Evolutionary conservation across 2,797 vertebrate genomes (phyloP), one percentile per base, ranked within the genome.

Genomic region (Pyrocephalus nanus): DNA sequence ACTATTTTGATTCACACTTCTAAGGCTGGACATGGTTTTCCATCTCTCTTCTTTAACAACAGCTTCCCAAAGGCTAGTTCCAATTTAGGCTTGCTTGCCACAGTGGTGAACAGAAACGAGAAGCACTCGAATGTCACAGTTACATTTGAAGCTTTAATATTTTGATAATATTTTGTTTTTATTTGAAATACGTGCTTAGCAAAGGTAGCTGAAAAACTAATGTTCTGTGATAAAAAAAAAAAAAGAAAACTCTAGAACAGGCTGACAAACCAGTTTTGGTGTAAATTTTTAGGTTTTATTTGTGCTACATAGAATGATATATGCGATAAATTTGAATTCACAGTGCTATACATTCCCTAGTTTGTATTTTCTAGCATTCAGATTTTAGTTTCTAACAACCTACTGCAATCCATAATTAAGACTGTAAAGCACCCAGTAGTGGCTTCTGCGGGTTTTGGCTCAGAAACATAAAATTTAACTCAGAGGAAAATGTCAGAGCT

Each of bases 371-470:
- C 12, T 9, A 80, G 50, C 60, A 40, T 71, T 87, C 45, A 32
- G n/a, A 43, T 82, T 94, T 90, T 65, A 84, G 92, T 85, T 93
- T 87, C 83, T 88, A 62, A 70, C 73, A 2, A 78, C 42, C 70
- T 76, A 29, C 34, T 92, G 79, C 80, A 93, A 36, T 84, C 51
- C 64, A 17, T 90, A 94, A 95, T 95, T 91, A 86, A 81, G 92
- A 88, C 71, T 85, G 30, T 71, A 88, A 94, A 90, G 81, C 74
- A 90, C 86, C 80, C 88, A 90, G 70, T 6, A 82, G 90, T 57
- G 93, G 83, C 64, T 96, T 96, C 83, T 92, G 90, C 0, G 80
- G 90, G 71, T 88, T 95, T 93, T 90, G 96, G 86, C 94, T 92
- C 50, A 72, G 64, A 86, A 95, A 87, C 82, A 15, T 76, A 55